Evolutionary conservation across 2,888 invertebrate genomes (phyloP).

Genomic region (Yponomeuta cagnagella): DNA sequence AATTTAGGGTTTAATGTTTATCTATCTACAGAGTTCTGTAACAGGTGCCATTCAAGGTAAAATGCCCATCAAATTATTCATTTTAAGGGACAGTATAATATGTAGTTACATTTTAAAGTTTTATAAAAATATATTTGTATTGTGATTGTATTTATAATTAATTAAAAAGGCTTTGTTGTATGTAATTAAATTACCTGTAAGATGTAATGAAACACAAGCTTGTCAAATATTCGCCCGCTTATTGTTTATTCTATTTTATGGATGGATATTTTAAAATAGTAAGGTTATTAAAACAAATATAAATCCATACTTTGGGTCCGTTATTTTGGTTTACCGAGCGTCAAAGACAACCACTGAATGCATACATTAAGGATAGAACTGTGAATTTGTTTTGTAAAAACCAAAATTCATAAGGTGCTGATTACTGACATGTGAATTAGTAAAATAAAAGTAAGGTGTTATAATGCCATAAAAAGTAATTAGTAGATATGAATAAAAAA

Average conservation of each 20-base stretch:
- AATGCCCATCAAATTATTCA: background rate
- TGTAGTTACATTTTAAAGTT: constrained; percentile 3
- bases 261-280: constrained; percentile 38
- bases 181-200: constrained; percentile 11
- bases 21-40: background rate
- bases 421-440: background rate
- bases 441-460: background rate
- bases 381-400: constrained; percentile 6
- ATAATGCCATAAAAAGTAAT: background rate
- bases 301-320: constrained; percentile 24
- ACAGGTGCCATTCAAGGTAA: background rate
- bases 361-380: constrained; percentile 59
- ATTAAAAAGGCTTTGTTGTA: constrained; percentile 18
- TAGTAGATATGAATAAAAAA: too few relatives aligned
- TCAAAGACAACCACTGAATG: constrained; percentile 90
- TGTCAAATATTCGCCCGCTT: constrained; percentile 43
- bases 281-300: constrained; percentile 38
- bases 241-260: constrained; percentile 39
- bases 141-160: constrained; percentile 8
- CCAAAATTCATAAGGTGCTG: background rate
- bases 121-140: constrained; percentile 6
- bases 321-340: constrained; percentile 74
- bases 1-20: background rate
- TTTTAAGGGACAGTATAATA: background rate
- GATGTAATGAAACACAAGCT: constrained; percentile 25